phyloP scores from a whole-genome alignment of 2,888 invertebrate genomes.

The Agapetus fuscipes region DNA sequence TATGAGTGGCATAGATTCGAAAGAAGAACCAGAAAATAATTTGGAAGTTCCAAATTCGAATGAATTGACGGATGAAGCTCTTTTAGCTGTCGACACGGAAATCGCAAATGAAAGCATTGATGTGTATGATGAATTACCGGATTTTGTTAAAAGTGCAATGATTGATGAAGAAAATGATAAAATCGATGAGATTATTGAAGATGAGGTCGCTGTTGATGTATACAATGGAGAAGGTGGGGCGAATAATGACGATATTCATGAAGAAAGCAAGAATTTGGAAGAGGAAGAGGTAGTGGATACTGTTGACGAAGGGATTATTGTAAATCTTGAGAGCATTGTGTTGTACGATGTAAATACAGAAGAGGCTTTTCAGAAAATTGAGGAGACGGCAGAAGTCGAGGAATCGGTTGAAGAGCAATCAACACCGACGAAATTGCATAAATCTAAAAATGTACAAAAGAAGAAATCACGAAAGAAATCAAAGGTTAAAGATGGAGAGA shows the following conservation, averaged over 20 bases:
- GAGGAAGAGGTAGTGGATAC: slow-evolving; percentile 1
- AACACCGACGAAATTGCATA: slow-evolving; percentile 3
- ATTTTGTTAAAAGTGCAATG: background rate
- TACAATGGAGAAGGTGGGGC: too few species aligned
- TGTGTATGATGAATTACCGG: background rate
- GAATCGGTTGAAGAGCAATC: background rate
- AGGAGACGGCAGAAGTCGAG: background rate
- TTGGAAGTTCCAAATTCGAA: too few species aligned
- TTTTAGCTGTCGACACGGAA: too few species aligned
- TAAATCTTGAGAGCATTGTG: too few species aligned
- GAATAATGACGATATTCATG: too few species aligned
- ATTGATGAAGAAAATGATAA: background rate
- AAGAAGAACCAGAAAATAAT: too few species aligned
- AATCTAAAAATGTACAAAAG: slow-evolving; percentile 11
- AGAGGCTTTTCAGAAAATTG: too few species aligned
- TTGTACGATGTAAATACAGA: too few species aligned
- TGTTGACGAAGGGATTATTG: background rate
- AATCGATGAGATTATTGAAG: background rate
- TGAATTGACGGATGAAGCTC: too few species aligned
- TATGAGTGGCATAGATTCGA: too few species aligned
- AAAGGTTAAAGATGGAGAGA: slow-evolving; percentile 7
- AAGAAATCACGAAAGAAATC: slow-evolving; percentile 13
- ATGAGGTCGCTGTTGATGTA: background rate
- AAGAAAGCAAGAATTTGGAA: too few species aligned
- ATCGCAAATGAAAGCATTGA: too few species aligned